Evolutionary conservation across 2,113 vertebrate species (phyloP).

Genomic region (Arenaria interpres): DNA sequence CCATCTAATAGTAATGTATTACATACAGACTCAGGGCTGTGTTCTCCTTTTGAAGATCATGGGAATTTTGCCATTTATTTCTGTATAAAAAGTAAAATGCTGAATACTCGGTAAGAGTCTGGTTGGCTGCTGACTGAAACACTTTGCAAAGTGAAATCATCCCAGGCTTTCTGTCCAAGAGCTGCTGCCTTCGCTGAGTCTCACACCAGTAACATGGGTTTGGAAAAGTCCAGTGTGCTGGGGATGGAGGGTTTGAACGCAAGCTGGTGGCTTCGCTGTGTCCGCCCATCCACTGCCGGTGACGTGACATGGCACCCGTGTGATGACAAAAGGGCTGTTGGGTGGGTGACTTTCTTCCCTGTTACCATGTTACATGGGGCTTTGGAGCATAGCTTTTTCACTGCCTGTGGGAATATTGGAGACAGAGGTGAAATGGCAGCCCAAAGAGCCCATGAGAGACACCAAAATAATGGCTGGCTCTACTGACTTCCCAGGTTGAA

Average conservation of each 20-base stretch:
- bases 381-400: not conserved
- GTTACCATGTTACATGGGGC: not conserved
- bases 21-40: not conserved
- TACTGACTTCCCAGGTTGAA: not conserved
- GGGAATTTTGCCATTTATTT: conserved; percentile 19
- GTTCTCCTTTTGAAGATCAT: not conserved
- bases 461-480: not conserved
- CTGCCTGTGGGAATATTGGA: not conserved
- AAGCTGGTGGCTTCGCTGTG: not conserved
- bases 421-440: not conserved
- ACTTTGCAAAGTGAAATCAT: not conserved
- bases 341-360: not conserved
- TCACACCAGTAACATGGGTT: not conserved
- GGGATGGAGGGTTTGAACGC: not conserved
- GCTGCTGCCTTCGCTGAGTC: not conserved
- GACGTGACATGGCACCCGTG: fast-evolving
- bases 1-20: not conserved
- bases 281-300: not conserved
- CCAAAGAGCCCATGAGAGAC: not conserved
- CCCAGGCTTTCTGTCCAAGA: not conserved
- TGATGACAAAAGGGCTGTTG: not conserved
- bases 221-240: not conserved
- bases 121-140: not conserved
- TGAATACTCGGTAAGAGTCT: not conserved
- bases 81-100: not conserved